Base-by-base conservation (phyloP, 2,888 invertebrate genomes). In the Scaptomyza reducta region DNA sequence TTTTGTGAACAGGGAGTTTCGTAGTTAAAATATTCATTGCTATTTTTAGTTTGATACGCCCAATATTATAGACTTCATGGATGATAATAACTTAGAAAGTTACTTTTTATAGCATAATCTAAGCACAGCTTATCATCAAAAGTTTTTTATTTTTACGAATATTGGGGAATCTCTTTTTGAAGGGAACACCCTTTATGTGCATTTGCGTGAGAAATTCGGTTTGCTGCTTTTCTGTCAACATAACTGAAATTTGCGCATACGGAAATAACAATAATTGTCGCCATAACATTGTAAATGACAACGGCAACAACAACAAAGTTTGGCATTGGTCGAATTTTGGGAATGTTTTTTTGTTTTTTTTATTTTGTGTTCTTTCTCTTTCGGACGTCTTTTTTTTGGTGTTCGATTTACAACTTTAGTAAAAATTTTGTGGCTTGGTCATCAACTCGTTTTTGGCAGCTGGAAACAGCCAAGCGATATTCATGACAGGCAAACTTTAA, bases 201-300 rank as follows among this genome's bases (percentile, higher is more conserved):
- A 59, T 55, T 56, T 59, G 41, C 38, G 42, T 60, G 57, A 60
- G 50, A 70, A 61, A 55, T 65, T 59, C 38, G 73, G 40, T 47
- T 54, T 57, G 64, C 70, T 74, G 74, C 67, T 40, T 10, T 40
- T 47, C 58, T 71, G 50, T 35, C 56, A 68, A 77, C n/a, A n/a
- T n/a, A n/a, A 82, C 40, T 86, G 67, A 79, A 70, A 70, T 70
- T 73, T 70, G 51, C 57, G 73, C 86, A 78, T 77, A 70, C 74
- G 74, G 81, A 87, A 87, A 86, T 75, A 79, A 77, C 72, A 67
- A 75, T 78, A 83, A 83, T 86, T 86, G 81, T 67, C 67, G 81
- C 70, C 70, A 78, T 83, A 86, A 73, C 74, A 80, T 70, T 69
- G 73, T 69, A 71, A 73, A 60, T 70, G 84, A 77, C 49, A 57